phyloP scores from a whole-genome alignment of 2,888 invertebrate genomes.

The Dioctria linearis region DNA sequence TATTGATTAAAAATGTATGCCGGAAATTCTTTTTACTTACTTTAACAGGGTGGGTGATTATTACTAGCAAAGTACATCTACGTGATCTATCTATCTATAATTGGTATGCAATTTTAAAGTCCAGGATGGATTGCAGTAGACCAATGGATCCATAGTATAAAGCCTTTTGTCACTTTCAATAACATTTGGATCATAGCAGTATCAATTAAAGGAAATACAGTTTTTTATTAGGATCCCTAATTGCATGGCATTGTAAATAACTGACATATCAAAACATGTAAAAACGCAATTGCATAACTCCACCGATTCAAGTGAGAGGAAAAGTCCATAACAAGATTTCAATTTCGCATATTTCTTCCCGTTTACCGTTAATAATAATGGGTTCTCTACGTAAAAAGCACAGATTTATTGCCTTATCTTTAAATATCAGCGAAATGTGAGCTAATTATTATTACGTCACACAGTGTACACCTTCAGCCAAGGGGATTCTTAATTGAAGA shows the following conservation, averaged over 20 bases:
- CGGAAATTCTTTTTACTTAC: too few species aligned
- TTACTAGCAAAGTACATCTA: too few species aligned
- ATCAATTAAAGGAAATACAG: neutral
- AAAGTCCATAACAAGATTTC: neutral
- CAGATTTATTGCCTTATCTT: slow-evolving; percentile 29
- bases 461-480: neutral
- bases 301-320: neutral
- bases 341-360: neutral
- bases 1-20: too few species aligned
- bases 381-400: neutral
- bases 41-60: too few species aligned
- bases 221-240: neutral
- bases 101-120: too few species aligned
- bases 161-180: neutral
- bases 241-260: neutral
- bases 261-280: neutral
- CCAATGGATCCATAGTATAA: too few species aligned
- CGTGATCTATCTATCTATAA: too few species aligned
- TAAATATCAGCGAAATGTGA: slow-evolving; percentile 30
- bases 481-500: slow-evolving; percentile 42
- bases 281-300: neutral
- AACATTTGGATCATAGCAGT: neutral
- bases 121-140: too few species aligned
- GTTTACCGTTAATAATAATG: neutral
- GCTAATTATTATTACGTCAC: slow-evolving; percentile 44